These are phyloP conservation scores for Andrena marginata DNA, from an alignment of 2,888 invertebrate genomes.

Conservation along the genomic window DNA sequence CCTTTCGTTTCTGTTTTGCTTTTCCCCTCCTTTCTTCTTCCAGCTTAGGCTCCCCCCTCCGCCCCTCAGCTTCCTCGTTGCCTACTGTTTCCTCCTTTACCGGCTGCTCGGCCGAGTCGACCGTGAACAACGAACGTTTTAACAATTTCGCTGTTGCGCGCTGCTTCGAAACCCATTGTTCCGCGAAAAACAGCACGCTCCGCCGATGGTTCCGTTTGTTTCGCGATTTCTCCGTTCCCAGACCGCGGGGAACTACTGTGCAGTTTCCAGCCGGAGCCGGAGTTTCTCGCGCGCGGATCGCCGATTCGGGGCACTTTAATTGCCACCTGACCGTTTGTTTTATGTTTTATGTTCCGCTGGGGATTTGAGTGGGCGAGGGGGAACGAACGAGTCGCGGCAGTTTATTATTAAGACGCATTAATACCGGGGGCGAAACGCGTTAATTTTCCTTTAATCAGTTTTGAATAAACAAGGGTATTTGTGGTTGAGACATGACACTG, in stretches of 20 bases:
- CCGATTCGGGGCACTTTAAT: conserved; percentile 20
- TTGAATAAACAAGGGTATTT: too few species aligned
- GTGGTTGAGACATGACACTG: too few species aligned
- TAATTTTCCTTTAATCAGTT: too few species aligned
- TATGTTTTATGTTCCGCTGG: not conserved
- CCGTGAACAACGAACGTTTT: conserved; percentile 60
- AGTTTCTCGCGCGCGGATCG: not conserved
- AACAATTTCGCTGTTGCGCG: conserved; percentile 62
- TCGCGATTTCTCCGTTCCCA: conserved; percentile 31
- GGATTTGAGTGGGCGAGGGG: too few species aligned
- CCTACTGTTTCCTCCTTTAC: conserved; percentile 58
- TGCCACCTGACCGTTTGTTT: conserved; percentile 23
- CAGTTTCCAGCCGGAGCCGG: not conserved
- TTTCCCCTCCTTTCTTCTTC: conserved; percentile 32
- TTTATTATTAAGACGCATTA: too few species aligned
- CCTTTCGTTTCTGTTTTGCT: conserved; percentile 48
- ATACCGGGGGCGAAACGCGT: too few species aligned
- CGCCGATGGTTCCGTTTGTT: conserved; percentile 49
- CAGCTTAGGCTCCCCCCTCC: not conserved
- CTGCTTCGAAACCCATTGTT: conserved; percentile 43
- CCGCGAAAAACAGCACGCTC: conserved; percentile 27
- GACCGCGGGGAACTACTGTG: conserved; percentile 16
- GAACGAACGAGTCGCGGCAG: too few species aligned
- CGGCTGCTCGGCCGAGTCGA: conserved; percentile 42
- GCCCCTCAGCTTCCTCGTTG: conserved; percentile 26